Conservation (phyloP, 53 echinoderm and acorn worm genomes). For the Stichopus horrens region DNA sequence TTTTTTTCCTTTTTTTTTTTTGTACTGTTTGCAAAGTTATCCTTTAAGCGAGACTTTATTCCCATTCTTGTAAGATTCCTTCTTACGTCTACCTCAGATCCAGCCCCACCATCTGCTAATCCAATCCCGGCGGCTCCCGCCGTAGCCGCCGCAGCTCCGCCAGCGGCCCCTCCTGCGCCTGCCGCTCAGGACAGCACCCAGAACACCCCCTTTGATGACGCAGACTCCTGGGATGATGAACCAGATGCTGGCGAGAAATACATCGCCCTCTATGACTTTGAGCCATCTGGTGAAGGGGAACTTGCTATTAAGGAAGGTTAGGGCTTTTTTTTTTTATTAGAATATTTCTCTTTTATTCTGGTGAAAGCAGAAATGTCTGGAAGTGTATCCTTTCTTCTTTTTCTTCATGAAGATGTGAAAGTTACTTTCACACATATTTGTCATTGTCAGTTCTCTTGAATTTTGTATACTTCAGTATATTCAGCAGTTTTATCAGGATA, state of each 20-base stretch:
- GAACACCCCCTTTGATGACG: background rate
- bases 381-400: no score
- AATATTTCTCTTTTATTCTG: no score
- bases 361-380: no score
- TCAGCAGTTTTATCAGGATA: no score
- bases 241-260: constrained; percentile 28
- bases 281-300: constrained; percentile 35
- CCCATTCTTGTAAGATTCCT: no score
- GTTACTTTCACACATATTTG: no score
- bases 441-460: no score
- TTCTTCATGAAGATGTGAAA: no score
- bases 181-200: background rate
- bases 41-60: no score
- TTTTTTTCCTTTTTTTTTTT: no score
- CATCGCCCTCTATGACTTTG: constrained; percentile 30
- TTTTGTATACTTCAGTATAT: no score
- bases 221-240: constrained; percentile 26
- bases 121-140: background rate
- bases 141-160: constrained; percentile 9
- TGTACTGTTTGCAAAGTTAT: no score
- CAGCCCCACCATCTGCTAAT: constrained; percentile 32
- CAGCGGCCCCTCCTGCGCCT: background rate
- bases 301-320: constrained; percentile 22
- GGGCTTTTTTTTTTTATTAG: background rate
- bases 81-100: background rate